Conservation (phyloP, 2,113 vertebrate genomes). For the Dasyurus viverrinus region DNA sequence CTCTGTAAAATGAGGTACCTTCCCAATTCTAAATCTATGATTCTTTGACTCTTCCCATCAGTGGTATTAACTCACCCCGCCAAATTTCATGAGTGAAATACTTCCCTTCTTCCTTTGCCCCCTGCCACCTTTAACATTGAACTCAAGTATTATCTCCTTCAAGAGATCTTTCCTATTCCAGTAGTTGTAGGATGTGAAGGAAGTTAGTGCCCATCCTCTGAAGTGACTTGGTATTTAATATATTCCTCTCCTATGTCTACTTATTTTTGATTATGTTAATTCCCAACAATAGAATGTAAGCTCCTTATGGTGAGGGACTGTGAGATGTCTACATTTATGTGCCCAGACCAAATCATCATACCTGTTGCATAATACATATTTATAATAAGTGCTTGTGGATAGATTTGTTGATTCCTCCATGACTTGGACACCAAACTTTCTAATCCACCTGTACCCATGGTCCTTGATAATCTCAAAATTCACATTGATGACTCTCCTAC, state of each 20-base stretch:
- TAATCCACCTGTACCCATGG: not conserved
- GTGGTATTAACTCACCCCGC: not conserved
- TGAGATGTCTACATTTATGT: not conserved
- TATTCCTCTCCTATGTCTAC: not conserved
- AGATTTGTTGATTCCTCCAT: not conserved
- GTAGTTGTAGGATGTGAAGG: accelerated
- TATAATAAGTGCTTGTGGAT: not conserved
- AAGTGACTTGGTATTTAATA: not conserved
- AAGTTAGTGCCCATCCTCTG: not conserved
- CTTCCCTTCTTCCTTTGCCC: not conserved
- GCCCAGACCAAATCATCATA: not conserved
- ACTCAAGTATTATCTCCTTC: not conserved
- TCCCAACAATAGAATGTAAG: not conserved
- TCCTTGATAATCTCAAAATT: not conserved
- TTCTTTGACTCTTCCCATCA: not conserved
- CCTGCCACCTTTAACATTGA: too few relatives aligned
- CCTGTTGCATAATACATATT: not conserved
- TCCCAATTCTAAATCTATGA: not conserved
- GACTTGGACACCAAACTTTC: not conserved
- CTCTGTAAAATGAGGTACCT: not conserved
- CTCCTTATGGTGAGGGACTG: not conserved
- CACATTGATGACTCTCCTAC: not conserved
- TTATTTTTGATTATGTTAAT: not conserved
- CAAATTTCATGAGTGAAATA: not conserved
- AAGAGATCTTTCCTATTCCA: not conserved